These are phyloP conservation scores for Lagodon rhomboides DNA, from an alignment of 2,797 vertebrate species.

Conservation along the genomic window DNA sequence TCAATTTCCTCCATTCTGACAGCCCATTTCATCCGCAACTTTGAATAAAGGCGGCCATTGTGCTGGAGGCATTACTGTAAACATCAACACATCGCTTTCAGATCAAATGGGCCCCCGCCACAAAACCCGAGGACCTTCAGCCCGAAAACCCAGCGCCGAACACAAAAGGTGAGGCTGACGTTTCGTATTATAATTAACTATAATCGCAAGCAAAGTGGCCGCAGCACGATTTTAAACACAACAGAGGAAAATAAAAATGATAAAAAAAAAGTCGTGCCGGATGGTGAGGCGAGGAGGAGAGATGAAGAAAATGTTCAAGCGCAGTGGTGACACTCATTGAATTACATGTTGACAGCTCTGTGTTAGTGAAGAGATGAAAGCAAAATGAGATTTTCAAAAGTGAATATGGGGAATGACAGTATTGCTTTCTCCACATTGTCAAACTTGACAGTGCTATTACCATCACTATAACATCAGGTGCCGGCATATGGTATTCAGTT, in stretches of 20 bases:
- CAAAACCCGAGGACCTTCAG: constrained; percentile 2
- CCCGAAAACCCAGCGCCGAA: neutral
- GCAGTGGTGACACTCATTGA: constrained; percentile 74
- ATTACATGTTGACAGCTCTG: constrained; percentile 80
- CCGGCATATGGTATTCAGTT: constrained; percentile 61
- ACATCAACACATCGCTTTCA: constrained; percentile 57
- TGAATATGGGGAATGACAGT: constrained; percentile 79
- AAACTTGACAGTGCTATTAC: constrained; percentile 80
- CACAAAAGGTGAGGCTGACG: neutral
- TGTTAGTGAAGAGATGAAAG: constrained; percentile 75
- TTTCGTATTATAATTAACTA: constrained; percentile 30
- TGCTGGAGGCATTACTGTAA: constrained; percentile 38
- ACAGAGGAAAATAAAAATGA: constrained; percentile 17
- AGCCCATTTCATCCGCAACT: constrained; percentile 63
- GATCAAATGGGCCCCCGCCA: constrained; percentile 45
- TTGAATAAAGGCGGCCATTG: constrained; percentile 60
- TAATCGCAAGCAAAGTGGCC: constrained; percentile 43
- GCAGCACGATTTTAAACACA: constrained; percentile 45
- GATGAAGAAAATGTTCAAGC: constrained; percentile 61
- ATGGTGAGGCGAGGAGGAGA: constrained; percentile 25
- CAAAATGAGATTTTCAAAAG: constrained; percentile 83
- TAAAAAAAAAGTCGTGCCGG: neutral
- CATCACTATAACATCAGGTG: constrained; percentile 67
- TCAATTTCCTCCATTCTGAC: constrained; percentile 77
- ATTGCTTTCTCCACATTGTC: constrained; percentile 81